phyloP scores from a whole-genome alignment of 1,140 invertebrate genomes.

The Philaenus spumarius region DNA sequence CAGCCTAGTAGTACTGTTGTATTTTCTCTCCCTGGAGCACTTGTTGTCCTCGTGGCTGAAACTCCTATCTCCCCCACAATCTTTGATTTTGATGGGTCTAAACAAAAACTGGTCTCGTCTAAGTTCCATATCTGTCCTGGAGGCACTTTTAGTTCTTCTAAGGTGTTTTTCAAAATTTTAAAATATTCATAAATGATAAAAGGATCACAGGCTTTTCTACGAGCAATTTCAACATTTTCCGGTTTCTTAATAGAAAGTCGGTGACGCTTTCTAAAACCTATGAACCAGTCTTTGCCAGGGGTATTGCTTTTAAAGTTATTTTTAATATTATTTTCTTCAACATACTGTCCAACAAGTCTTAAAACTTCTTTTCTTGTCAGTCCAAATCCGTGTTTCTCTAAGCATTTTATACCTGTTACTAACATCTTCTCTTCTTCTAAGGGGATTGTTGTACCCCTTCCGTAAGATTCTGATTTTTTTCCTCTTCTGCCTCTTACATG shows the following conservation, averaged over 20 bases:
- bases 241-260: conserved; percentile 19
- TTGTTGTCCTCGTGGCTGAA: conserved; percentile 22
- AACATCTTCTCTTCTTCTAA: conserved; percentile 11
- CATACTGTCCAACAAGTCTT: conserved; percentile 7
- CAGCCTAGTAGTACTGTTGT: conserved; percentile 28
- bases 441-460: conserved; percentile 2
- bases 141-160: conserved; percentile 29
- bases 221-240: conserved; percentile 34
- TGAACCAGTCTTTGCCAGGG: conserved; percentile 13
- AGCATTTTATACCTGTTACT: no score
- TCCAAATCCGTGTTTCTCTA: conserved; percentile 16
- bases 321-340: conserved; percentile 11
- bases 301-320: conserved; percentile 7
- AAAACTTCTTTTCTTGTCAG: conserved; percentile 15
- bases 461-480: conserved; percentile 4
- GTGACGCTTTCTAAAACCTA: conserved; percentile 13
- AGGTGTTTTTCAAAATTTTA: conserved; percentile 24
- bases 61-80: not conserved
- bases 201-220: conserved; percentile 32
- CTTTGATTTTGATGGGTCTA: conserved; percentile 14
- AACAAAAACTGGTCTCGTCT: conserved; percentile 34
- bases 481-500: conserved; percentile 15
- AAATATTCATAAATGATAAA: conserved; percentile 34
- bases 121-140: conserved; percentile 36
- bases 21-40: conserved; percentile 29